These are phyloP conservation scores for Halichoerus grypus DNA, from an alignment of 2,113 vertebrate genomes.

Conservation along the genomic window DNA sequence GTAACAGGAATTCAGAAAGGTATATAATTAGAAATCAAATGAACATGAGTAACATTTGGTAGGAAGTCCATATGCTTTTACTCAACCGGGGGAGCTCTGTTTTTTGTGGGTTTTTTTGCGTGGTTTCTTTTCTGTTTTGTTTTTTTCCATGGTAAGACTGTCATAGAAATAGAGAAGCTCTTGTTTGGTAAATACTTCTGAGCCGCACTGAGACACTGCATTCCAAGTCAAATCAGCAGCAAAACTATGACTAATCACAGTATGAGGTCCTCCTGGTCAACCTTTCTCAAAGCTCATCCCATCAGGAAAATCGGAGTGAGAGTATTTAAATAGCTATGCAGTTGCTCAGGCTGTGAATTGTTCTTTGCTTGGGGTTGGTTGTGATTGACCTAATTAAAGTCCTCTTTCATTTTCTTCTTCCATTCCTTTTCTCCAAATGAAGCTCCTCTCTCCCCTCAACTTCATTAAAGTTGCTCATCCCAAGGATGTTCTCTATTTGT, in stretches of 20 bases:
- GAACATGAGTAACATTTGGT: background rate
- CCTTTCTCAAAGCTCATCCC: background rate
- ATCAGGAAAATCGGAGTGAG: background rate
- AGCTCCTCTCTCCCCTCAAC: rapidly evolving
- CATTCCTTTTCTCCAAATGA: background rate
- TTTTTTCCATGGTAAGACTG: background rate
- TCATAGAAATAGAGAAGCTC: background rate
- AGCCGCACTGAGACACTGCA: background rate
- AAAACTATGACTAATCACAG: no score
- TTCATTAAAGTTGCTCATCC: background rate
- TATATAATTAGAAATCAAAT: background rate
- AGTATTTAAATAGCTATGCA: background rate
- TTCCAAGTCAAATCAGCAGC: background rate
- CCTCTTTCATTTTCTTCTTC: background rate
- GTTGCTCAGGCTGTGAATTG: background rate
- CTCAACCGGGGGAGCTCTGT: background rate
- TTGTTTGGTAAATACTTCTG: background rate
- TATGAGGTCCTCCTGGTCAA: background rate
- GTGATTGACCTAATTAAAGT: background rate
- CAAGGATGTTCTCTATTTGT: background rate
- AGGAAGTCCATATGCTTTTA: background rate
- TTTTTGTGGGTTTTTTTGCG: background rate
- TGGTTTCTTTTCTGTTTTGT: background rate
- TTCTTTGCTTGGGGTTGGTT: background rate
- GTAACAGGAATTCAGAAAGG: background rate